A percentile compares a stretch with the other conserved stretches of the same genome.
Conservation (phyloP, 2,113 vertebrate species). For the Heterocephalus glaber region DNA sequence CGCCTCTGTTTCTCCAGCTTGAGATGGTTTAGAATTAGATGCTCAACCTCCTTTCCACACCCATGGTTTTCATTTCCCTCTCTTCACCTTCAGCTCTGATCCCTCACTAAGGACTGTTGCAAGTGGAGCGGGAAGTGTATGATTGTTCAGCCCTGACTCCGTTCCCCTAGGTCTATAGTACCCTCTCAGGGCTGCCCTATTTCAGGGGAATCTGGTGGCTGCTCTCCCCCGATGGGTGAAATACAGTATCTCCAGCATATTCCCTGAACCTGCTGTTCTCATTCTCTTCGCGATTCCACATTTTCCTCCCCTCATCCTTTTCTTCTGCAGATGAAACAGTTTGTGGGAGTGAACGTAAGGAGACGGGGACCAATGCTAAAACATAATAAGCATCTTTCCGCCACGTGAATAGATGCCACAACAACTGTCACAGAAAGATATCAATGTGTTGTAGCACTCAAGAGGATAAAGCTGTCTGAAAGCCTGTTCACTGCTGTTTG, state of each 20-base stretch:
- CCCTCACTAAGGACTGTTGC: neutral
- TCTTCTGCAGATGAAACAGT: neutral
- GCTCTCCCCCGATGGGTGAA: neutral
- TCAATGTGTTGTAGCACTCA: slow-evolving; percentile 22
- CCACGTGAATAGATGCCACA: neutral
- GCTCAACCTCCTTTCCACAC: neutral
- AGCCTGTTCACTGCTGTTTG: neutral
- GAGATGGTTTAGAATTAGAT: neutral
- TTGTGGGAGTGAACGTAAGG: neutral
- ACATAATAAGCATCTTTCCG: slow-evolving; percentile 38
- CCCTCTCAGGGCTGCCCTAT: neutral
- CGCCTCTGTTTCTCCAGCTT: neutral
- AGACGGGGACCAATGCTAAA: neutral
- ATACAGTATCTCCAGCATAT: neutral
- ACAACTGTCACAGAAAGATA: slow-evolving; percentile 11
- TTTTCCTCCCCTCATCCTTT: neutral
- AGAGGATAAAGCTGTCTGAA: neutral
- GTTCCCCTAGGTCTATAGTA: neutral
- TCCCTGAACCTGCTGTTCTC: no score
- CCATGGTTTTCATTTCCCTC: neutral
- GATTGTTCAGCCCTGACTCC: neutral
- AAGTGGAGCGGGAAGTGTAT: neutral
- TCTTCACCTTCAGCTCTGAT: neutral
- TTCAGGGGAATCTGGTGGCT: neutral
- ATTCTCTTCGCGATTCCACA: neutral